Conservation (phyloP, 2,113 vertebrate genomes). For the Burhinus bistriatus region DNA sequence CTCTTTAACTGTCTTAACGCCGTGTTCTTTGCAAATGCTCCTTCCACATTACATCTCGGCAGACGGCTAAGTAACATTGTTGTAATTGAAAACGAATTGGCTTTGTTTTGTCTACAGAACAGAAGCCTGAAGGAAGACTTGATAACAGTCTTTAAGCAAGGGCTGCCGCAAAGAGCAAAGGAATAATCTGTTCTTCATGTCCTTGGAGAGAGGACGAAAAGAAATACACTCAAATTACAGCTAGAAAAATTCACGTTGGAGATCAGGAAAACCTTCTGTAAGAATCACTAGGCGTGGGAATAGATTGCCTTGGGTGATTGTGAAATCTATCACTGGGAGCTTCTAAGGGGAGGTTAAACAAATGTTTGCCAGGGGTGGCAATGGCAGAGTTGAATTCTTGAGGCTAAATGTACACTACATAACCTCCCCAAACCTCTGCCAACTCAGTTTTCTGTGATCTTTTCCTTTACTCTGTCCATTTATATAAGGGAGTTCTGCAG, state of each 20-base stretch:
- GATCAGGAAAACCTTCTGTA: background rate
- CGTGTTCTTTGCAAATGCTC: background rate
- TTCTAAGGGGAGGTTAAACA: background rate
- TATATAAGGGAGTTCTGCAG: background rate
- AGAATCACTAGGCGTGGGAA: background rate
- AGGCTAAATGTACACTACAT: background rate
- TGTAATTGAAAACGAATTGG: background rate
- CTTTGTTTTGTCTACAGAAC: slow-evolving; percentile 42
- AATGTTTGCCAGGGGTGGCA: background rate
- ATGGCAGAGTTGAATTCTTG: background rate
- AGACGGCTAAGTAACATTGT: background rate
- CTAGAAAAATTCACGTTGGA: background rate
- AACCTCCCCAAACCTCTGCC: background rate
- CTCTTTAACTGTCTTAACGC: background rate
- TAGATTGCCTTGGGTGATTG: background rate
- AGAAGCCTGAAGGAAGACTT: slow-evolving; percentile 21
- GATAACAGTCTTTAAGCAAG: background rate
- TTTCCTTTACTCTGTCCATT: background rate
- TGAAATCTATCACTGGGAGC: background rate
- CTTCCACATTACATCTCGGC: background rate
- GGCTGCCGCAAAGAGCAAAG: background rate
- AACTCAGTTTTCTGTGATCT: background rate
- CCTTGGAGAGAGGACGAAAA: slow-evolving; percentile 18
- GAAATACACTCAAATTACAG: background rate
- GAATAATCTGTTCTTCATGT: background rate